phyloP scores from a whole-genome alignment of 2,113 vertebrate species.

The Phalacrocorax brasilianus region DNA sequence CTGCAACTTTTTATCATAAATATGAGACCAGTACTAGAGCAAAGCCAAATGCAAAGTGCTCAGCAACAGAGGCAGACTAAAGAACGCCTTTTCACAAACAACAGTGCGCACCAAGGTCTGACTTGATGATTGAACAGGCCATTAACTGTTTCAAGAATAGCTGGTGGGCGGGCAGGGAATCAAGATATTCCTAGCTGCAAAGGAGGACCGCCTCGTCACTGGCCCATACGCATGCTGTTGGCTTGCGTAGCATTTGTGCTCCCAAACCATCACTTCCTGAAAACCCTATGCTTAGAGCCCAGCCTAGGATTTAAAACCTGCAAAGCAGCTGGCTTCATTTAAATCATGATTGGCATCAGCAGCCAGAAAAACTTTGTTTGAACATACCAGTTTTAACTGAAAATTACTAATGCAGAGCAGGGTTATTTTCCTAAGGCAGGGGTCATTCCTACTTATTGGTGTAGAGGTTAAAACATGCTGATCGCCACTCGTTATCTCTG shows the following conservation, averaged over 20 bases:
- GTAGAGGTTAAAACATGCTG: too few species aligned
- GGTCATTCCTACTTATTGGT: too few species aligned
- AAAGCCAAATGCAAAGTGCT: not conserved
- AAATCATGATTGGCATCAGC: not conserved
- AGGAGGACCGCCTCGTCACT: not conserved
- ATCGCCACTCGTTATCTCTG: too few species aligned
- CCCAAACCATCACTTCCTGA: not conserved
- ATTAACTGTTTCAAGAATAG: not conserved
- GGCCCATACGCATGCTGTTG: not conserved
- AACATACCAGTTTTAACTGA: too few species aligned
- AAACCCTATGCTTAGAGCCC: not conserved
- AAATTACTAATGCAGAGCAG: too few species aligned
- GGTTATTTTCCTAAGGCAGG: too few species aligned
- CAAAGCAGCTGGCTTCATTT: not conserved
- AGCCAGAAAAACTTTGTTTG: not conserved
- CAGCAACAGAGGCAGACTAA: not conserved
- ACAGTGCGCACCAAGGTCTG: accelerated
- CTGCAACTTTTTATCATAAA: not conserved
- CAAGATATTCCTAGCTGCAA: not conserved
- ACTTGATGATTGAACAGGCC: not conserved
- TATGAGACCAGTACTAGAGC: not conserved
- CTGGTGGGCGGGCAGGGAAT: not conserved
- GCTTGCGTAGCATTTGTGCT: not conserved
- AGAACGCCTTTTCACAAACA: not conserved
- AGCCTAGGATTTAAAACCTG: not conserved